Conservation (phyloP, 2,888 invertebrate genomes). For the Zaprionus bogoriensis region DNA sequence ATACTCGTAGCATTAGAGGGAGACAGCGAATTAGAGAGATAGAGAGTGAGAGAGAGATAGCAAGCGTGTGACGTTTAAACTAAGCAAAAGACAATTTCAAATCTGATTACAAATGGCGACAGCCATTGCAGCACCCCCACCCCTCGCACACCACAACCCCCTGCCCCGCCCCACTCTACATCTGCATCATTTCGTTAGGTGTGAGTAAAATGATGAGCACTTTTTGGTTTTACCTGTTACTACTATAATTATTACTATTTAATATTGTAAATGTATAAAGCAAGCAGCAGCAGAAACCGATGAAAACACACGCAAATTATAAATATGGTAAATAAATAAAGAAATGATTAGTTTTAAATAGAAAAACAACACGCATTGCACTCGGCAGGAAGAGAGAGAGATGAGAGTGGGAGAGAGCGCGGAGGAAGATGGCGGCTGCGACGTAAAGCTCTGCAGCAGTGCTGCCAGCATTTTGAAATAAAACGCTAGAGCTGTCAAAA, state of each 20-base stretch:
- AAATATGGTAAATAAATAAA: constrained; percentile 52
- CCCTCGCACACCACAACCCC: background rate
- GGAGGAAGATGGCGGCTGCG: no score
- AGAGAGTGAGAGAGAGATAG: constrained; percentile 14
- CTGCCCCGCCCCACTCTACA: constrained; percentile 4
- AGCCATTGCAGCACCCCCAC: constrained; percentile 9
- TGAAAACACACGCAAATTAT: constrained; percentile 29
- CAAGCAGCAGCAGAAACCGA: constrained; percentile 16
- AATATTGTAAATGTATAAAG: constrained; percentile 60
- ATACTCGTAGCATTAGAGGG: constrained; percentile 65
- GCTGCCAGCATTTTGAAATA: no score
- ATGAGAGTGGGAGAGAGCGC: no score
- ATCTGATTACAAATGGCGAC: constrained; percentile 14
- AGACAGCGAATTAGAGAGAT: background rate
- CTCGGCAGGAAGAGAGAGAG: no score
- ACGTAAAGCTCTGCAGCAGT: no score
- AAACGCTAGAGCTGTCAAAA: no score
- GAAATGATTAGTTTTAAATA: constrained; percentile 67
- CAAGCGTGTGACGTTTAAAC: constrained; percentile 18
- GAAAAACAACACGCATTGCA: constrained; percentile 25
- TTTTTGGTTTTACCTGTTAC: background rate
- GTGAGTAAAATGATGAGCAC: no score
- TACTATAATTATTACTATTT: constrained; percentile 1
- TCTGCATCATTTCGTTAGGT: background rate
- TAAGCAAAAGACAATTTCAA: constrained; percentile 45